Evolutionary conservation across 2,113 vertebrate genomes (phyloP).

Genomic region (Tachysurus fulvidraco): DNA sequence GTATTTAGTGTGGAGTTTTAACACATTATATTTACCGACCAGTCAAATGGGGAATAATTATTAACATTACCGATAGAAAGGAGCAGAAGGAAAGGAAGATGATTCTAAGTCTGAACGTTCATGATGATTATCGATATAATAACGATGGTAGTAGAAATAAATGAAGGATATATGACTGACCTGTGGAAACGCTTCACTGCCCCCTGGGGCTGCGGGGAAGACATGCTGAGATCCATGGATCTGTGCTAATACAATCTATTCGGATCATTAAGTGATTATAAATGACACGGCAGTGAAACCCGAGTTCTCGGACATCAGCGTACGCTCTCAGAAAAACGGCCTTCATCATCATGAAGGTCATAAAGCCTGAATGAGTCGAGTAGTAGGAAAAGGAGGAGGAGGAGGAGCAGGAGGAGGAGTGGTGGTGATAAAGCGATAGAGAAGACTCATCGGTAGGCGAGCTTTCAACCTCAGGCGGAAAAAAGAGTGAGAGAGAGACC

Average conservation of each 20-base stretch:
- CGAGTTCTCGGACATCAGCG: not conserved
- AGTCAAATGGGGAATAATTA: not conserved
- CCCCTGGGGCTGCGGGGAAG: not conserved
- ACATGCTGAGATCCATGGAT: not conserved
- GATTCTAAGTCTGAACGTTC: not conserved
- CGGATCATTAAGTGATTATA: not conserved
- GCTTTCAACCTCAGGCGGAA: conserved; percentile 20
- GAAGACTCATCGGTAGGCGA: not conserved
- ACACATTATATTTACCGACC: not conserved
- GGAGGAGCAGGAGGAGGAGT: conserved; percentile 20
- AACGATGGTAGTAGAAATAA: not conserved
- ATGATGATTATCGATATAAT: not conserved
- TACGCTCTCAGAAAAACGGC: not conserved
- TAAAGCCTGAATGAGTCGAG: conserved; percentile 20
- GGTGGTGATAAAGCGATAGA: not conserved
- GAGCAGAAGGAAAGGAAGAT: not conserved
- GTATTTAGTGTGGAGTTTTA: not conserved
- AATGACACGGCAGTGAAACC: not conserved
- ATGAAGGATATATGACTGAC: not conserved
- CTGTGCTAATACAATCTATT: not conserved
- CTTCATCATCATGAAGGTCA: conserved; percentile 27
- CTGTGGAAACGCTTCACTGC: not conserved
- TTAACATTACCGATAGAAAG: too few species aligned
- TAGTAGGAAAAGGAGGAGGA: conserved; percentile 4
- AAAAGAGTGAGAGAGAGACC: conserved; percentile 5